These are phyloP conservation scores for Drosophila cognata DNA, from an alignment of 2,888 invertebrate genomes.

Conservation along the genomic window DNA sequence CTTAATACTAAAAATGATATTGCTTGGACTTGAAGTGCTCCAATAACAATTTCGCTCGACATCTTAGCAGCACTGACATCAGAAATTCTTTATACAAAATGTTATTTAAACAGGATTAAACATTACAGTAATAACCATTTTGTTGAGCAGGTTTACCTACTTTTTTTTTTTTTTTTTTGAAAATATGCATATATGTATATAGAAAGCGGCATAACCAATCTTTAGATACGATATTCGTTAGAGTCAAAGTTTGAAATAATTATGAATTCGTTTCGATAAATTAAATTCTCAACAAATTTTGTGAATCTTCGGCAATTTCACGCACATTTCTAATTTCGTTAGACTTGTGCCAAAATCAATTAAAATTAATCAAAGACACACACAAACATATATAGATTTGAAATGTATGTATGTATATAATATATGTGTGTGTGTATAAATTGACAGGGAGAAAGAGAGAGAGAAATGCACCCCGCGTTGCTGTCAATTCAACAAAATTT, in stretches of 20 bases:
- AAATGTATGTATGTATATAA: background rate
- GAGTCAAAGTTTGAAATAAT: slow-evolving; percentile 18
- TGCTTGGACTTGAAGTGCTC: background rate
- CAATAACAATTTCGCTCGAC: background rate
- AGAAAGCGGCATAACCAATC: background rate
- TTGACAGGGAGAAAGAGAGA: background rate
- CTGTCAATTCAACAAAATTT: slow-evolving; percentile 67
- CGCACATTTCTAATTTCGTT: slow-evolving; percentile 43
- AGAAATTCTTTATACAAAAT: background rate
- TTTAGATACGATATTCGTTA: slow-evolving; percentile 8
- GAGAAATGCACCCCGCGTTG: slow-evolving; percentile 50
- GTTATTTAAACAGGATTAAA: background rate
- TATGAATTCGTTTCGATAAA: slow-evolving; percentile 49
- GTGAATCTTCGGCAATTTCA: slow-evolving; percentile 60
- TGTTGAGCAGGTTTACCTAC: background rate
- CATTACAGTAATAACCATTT: background rate
- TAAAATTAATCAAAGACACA: slow-evolving; percentile 55
- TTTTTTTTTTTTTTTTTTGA: background rate
- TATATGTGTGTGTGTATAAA: background rate
- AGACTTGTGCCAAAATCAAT: slow-evolving; percentile 73
- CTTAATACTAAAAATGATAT: background rate
- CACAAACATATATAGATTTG: too few relatives aligned
- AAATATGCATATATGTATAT: slow-evolving; percentile 7
- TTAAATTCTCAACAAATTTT: slow-evolving; percentile 21
- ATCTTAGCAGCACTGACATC: background rate